phyloP scores from a whole-genome alignment of 2,113 vertebrate species.

The Leucoraja erinaceus region DNA sequence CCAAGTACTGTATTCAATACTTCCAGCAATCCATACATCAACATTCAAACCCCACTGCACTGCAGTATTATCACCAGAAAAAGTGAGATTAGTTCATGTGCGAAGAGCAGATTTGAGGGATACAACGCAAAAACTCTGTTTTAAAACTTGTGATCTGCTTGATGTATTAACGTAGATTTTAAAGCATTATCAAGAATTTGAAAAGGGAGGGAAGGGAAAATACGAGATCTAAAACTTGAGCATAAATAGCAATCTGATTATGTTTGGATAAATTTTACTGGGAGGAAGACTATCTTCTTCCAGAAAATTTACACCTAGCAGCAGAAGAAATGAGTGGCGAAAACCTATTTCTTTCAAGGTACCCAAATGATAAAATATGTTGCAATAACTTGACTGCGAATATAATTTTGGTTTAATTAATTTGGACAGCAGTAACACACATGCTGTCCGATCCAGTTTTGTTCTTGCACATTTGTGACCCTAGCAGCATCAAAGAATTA shows the following conservation, averaged over 20 bases:
- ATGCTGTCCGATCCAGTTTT: slow-evolving; percentile 43
- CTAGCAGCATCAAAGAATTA: slow-evolving; percentile 63
- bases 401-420: slow-evolving; percentile 35
- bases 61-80: slow-evolving; percentile 24
- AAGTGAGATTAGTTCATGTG: slow-evolving; percentile 26
- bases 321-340: neutral
- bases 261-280: neutral
- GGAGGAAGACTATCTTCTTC: no score
- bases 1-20: slow-evolving; percentile 43
- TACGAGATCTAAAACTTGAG: neutral
- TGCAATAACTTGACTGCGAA: slow-evolving; percentile 22
- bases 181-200: neutral
- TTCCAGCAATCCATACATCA: slow-evolving; percentile 44
- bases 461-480: slow-evolving; percentile 43
- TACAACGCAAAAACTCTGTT: neutral
- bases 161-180: neutral
- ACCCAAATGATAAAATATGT: slow-evolving; percentile 6
- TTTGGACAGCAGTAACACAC: neutral
- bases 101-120: neutral
- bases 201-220: neutral
- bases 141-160: slow-evolving; percentile 1
- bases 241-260: slow-evolving; percentile 1
- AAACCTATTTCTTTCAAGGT: neutral
- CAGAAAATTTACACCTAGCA: neutral
- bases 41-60: slow-evolving; percentile 36